Evolutionary conservation across 2,113 vertebrate species (phyloP).

Genomic region (Diphyllodes magnificus): DNA sequence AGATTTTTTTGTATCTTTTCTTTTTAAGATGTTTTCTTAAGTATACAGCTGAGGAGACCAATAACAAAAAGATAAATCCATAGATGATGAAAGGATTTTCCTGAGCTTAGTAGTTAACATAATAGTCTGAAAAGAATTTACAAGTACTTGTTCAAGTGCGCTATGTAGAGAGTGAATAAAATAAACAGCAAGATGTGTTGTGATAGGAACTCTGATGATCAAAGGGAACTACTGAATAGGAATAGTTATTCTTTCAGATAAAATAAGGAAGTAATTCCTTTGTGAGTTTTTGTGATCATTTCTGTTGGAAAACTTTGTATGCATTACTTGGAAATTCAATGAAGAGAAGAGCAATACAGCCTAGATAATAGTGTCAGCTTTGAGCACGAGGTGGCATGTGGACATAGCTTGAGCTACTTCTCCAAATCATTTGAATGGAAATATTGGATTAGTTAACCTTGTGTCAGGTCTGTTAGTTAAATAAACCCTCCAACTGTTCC

Average conservation of each 20-base stretch:
- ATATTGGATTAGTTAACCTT: constrained; percentile 64
- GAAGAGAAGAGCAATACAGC: constrained; percentile 52
- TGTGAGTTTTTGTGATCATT: constrained; percentile 65
- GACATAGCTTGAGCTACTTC: constrained; percentile 45
- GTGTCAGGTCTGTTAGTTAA: constrained; percentile 60
- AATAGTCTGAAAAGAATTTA: constrained; percentile 65
- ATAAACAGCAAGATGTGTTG: constrained; percentile 66
- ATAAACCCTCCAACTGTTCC: constrained; percentile 67
- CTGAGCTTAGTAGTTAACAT: constrained; percentile 50
- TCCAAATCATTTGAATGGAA: constrained; percentile 60
- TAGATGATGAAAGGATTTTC: constrained; percentile 58
- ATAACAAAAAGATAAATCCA: constrained; percentile 52
- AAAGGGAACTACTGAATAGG: constrained; percentile 62
- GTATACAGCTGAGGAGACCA: constrained; percentile 28
- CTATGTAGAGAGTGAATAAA: constrained; percentile 57
- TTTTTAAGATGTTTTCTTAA: constrained; percentile 55
- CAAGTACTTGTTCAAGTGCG: constrained; percentile 48
- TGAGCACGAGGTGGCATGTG: constrained; percentile 43
- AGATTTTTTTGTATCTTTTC: constrained; percentile 24
- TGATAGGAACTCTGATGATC: constrained; percentile 66
- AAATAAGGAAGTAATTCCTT: constrained; percentile 70
- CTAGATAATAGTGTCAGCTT: constrained; percentile 64
- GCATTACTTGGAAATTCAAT: constrained; percentile 66
- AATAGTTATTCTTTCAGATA: constrained; percentile 68
- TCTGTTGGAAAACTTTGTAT: constrained; percentile 60